Base-by-base conservation (phyloP, 1,140 invertebrate species). In the Zaprionus kolodkinae region DNA sequence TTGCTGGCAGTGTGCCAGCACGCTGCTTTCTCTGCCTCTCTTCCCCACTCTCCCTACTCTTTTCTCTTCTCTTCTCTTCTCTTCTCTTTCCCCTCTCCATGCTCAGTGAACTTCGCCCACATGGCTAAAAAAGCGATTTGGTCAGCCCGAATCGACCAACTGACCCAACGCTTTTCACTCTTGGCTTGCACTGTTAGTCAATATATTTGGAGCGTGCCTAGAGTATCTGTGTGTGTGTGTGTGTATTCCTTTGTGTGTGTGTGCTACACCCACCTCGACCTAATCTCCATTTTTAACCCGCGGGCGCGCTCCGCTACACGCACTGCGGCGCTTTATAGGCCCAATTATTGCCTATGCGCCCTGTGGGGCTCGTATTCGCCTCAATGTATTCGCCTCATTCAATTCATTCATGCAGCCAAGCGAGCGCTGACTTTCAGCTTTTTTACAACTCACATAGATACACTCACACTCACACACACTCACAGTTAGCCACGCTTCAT, bases 391-490 rank as follows among this genome's bases (percentile, higher is more conserved):
- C 62, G 68, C 52, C 67, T 67, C 40, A 78, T 72, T 79, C 72
- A 72, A 69, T 84, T 85, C 81, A 79, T 77, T 79, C 72, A 72
- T 48, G 59, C 81, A 81, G 81, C 79, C 66, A 81, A 78, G 71
- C 61, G 33, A 38, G 40, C 40, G 40, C 40, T 59, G 30, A 45
- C 36, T 45, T 55, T 60, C 50, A 6, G 17, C 48, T 59, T 72
- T 81, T 54, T 66, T 70, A 69, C 64, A 76, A 82, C 82, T 77
- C 64, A 27, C 56, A 66, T 9, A 56, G 35, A 65, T 6, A 30
- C 43, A 38, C 40, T 21, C n/a, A 38, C 11, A 12, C 11, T 45
- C 57, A 57, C 11, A 33, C 43, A 66, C 12, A 57, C 54, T 65
- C 35, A 60, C 21, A 55, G 33, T 38, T 30, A 69, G 54, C 80